A percentile compares a stretch with the other conserved stretches of the same genome.
These are phyloP conservation scores for Artibeus jamaicensis DNA, from an alignment of 2,797 vertebrate genomes.

Conservation along the genomic window DNA sequence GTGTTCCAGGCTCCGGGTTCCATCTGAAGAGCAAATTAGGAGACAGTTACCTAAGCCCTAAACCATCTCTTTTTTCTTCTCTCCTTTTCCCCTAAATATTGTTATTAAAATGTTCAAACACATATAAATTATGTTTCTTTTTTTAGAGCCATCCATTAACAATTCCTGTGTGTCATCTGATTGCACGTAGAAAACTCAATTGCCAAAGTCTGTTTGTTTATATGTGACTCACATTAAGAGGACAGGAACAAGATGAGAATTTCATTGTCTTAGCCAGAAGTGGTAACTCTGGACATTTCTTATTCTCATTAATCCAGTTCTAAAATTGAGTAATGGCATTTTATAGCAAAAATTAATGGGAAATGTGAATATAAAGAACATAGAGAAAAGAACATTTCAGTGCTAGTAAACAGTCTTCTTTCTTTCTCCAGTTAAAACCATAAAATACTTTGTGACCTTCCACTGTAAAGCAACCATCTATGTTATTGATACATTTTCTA, in stretches of 20 bases:
- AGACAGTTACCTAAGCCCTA: not conserved
- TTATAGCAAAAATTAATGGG: not conserved
- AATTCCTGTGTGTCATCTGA: not conserved
- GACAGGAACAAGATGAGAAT: not conserved
- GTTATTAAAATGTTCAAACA: not conserved
- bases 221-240: not conserved
- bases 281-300: not conserved
- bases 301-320: not conserved
- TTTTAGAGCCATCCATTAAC: not conserved
- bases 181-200: not conserved
- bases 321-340: not conserved
- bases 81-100: not conserved
- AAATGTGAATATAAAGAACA: not conserved
- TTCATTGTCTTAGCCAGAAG: not conserved
- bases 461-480: not conserved
- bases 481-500: no score
- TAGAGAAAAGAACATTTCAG: not conserved
- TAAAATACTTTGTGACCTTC: not conserved
- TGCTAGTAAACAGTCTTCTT: not conserved
- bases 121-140: not conserved
- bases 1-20: not conserved
- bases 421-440: not conserved
- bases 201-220: not conserved
- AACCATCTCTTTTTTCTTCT: not conserved
- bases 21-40: not conserved